Percentiles rank a stretch among this genome's conserved stretches.
phyloP scores from a whole-genome alignment of 2,888 invertebrate species.

The Macrophya annulata region DNA sequence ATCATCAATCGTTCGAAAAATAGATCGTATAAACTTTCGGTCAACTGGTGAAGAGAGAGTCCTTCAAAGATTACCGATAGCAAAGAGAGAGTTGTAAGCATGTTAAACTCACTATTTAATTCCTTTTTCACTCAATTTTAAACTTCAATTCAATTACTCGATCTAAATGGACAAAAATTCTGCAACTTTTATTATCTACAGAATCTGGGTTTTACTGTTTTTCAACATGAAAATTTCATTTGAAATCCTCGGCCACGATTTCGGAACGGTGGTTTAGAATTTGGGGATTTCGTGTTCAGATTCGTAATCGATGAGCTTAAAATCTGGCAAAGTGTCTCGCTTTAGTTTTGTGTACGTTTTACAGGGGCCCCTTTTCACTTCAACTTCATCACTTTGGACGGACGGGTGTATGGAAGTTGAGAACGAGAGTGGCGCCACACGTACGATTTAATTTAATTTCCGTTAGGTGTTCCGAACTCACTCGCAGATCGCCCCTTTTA shows the following conservation, averaged over 20 bases:
- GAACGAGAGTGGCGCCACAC: constrained; percentile 40
- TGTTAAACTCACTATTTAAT: not conserved
- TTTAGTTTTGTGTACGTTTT: not conserved
- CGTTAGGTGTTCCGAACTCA: constrained; percentile 56
- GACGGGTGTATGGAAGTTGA: not conserved
- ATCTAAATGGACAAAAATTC: not conserved
- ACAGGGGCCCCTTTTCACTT: not conserved
- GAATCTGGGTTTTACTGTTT: too few species aligned
- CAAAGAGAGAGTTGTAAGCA: not conserved
- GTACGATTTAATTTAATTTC: constrained; percentile 61
- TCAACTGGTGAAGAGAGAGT: not conserved
- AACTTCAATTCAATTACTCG: not conserved
- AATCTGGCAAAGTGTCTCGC: not conserved
- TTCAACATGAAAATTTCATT: too few species aligned
- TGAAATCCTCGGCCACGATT: not conserved
- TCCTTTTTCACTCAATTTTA: not conserved
- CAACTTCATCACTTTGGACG: constrained; percentile 11
- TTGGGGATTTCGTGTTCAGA: not conserved
- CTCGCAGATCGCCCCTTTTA: constrained; percentile 50
- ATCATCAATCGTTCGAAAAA: constrained; percentile 9
- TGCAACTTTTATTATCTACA: too few species aligned
- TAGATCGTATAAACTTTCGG: not conserved
- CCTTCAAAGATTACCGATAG: not conserved
- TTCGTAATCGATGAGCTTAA: not conserved
- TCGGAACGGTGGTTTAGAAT: not conserved